Conservation (phyloP, 2,113 vertebrate genomes). For the Dissostichus mawsoni region DNA sequence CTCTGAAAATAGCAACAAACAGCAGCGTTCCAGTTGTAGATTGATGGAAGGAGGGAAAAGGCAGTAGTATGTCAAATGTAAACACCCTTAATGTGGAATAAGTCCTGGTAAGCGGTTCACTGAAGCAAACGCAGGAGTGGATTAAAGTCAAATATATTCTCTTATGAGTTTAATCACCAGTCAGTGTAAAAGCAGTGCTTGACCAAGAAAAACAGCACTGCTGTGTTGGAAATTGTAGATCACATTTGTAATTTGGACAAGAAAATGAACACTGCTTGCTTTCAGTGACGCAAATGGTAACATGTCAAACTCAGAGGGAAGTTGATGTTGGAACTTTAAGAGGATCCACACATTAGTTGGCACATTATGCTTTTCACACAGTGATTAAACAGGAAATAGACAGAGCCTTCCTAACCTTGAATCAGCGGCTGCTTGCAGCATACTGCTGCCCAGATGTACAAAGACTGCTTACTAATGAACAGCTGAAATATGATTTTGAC, state of each 20-base stretch:
- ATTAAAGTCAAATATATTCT: slow-evolving; percentile 65
- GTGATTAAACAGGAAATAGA: slow-evolving; percentile 41
- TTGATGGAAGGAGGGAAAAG: slow-evolving; percentile 54
- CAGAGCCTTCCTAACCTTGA: slow-evolving; percentile 26
- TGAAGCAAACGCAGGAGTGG: slow-evolving; percentile 62
- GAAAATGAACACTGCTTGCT: slow-evolving; percentile 33
- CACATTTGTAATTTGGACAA: slow-evolving; percentile 8
- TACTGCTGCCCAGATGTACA: slow-evolving; percentile 36
- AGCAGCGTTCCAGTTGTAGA: slow-evolving; percentile 34
- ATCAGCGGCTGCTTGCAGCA: slow-evolving; percentile 22
- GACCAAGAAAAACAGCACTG: not conserved
- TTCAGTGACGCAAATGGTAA: slow-evolving; percentile 21
- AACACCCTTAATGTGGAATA: slow-evolving; percentile 77
- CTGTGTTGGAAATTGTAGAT: slow-evolving; percentile 10
- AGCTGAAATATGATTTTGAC: slow-evolving; percentile 38
- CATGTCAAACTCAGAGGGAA: slow-evolving; percentile 31
- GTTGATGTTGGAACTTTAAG: slow-evolving; percentile 43
- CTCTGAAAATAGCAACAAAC: slow-evolving; percentile 72
- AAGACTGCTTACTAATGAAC: slow-evolving; percentile 44
- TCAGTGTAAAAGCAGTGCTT: slow-evolving; percentile 35
- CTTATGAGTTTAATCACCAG: slow-evolving; percentile 45
- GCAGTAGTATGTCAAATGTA: slow-evolving; percentile 63
- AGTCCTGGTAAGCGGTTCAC: slow-evolving; percentile 73
- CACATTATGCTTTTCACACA: slow-evolving; percentile 35
- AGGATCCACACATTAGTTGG: slow-evolving; percentile 26